Evolutionary conservation across 2,113 vertebrate species (phyloP), one percentile per base, ranked within the genome.

Genomic region (Pardalotus punctatus): DNA sequence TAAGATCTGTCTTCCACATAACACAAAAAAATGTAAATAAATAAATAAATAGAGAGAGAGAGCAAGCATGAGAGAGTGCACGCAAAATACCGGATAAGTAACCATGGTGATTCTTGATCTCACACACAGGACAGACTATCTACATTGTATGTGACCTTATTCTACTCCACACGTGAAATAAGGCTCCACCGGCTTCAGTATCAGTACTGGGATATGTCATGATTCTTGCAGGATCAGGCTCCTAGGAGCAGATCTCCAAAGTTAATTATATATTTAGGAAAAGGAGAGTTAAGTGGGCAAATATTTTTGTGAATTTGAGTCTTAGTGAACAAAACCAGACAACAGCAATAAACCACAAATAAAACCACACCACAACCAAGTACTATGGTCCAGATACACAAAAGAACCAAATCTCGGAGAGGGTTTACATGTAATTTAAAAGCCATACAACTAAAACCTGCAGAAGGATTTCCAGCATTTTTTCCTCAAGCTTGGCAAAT

Each of bases 21-120:
- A 62, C 3, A 72, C 3, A 29, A 72, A 60, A 60, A 86, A 53
- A 28, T 11, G 18, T 8, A 65, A n/a, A 33, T 28, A 74, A 35
- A n/a, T 51, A 71, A 85, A 58, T 29, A 62, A 36, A 56, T 42
- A 67, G 3, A n/a, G 9, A 64, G 48, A 11, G 36, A 3, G 16
- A 5, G 58, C 0, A 2, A 71, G 51, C 43, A 51, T 0, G 2
- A 64, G 62, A 73, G 40, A 51, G 6, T 4, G 1, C 47, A 58
- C 2, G 0, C 15, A 47, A 78, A 87, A 90, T 31, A 84, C 14
- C 0, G 4, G 81, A 56, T 93, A 81, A 95, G 95, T 96, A 97
- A 96, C 90, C 95, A 96, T 96, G 95, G 95, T 86, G 86, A 94
- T 96, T 88, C 79, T 43, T 92, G 79, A 90, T 86, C 84, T 93